Percentiles rank a stretch among this genome's conserved stretches.
Evolutionary conservation across 2,797 vertebrate species (phyloP).

Genomic region (Cuniculus paca): DNA sequence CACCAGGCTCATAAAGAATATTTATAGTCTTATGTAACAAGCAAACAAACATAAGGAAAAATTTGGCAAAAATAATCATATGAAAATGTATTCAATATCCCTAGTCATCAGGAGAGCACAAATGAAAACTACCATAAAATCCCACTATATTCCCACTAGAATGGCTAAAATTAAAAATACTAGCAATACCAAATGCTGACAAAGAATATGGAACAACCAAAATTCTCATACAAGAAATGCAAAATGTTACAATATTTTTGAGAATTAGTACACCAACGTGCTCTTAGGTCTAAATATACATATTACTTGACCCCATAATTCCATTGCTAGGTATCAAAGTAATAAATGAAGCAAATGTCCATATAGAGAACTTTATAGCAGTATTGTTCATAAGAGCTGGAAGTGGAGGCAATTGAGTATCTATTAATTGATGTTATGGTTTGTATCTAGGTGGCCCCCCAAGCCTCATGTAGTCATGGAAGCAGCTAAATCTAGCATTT

Average conservation of each 20-base stretch:
- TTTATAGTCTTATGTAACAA: neutral
- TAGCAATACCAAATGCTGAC: neutral
- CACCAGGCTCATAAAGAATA: too few relatives aligned
- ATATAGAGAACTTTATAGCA: too few relatives aligned
- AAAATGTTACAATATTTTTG: neutral
- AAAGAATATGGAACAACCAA: neutral
- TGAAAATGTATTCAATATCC: neutral
- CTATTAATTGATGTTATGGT: too few relatives aligned
- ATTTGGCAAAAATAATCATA: neutral
- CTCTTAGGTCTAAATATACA: neutral
- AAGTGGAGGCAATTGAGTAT: neutral
- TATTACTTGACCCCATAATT: neutral
- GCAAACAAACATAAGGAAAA: conserved; percentile 19
- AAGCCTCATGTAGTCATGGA: too few relatives aligned
- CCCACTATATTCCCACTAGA: neutral
- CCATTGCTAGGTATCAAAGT: neutral
- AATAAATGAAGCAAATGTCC: neutral
- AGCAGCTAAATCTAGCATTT: too few relatives aligned
- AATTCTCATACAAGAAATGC: neutral
- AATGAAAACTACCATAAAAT: neutral
- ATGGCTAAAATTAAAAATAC: conserved; percentile 6
- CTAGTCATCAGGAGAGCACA: neutral
- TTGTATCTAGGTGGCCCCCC: too few relatives aligned
- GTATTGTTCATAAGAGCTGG: neutral
- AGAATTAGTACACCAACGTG: neutral